Evolutionary conservation across 2,888 invertebrate genomes (phyloP).

Genomic region (Sesamia inferens): DNA sequence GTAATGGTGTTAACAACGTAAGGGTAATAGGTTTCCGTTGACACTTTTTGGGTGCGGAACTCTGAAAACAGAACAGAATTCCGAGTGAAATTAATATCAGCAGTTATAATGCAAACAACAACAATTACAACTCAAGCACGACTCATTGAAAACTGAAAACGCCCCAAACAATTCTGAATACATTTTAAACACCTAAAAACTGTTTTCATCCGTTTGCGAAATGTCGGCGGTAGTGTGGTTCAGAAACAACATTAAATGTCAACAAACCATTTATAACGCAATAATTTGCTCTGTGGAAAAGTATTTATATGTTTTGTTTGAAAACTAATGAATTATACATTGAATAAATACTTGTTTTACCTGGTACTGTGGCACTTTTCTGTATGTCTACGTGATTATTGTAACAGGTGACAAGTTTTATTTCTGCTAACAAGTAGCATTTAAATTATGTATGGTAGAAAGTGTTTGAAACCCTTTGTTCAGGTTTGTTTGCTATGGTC

Average conservation of each 20-base stretch:
- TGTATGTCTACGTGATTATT: not conserved
- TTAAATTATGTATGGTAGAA: not conserved
- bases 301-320: conserved; percentile 44
- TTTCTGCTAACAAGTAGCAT: not conserved
- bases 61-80: not conserved
- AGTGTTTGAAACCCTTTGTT: not conserved
- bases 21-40: not conserved
- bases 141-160: conserved; percentile 25
- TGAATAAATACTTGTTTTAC: conserved; percentile 29
- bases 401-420: not conserved
- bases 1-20: too few relatives aligned
- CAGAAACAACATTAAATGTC: conserved; percentile 63
- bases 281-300: conserved; percentile 60
- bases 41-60: not conserved
- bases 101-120: conserved; percentile 10
- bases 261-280: conserved; percentile 67
- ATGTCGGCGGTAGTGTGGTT: conserved; percentile 38
- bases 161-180: conserved; percentile 24
- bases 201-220: conserved; percentile 37
- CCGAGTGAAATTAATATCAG: not conserved
- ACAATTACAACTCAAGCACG: not conserved
- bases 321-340: too few relatives aligned
- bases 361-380: conserved; percentile 2
- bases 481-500: not conserved
- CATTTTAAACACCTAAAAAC: conserved; percentile 36